Percentiles rank a stretch among this genome's conserved stretches.
phyloP scores from a whole-genome alignment of 2,888 invertebrate genomes.

The Pomacea canaliculata region DNA sequence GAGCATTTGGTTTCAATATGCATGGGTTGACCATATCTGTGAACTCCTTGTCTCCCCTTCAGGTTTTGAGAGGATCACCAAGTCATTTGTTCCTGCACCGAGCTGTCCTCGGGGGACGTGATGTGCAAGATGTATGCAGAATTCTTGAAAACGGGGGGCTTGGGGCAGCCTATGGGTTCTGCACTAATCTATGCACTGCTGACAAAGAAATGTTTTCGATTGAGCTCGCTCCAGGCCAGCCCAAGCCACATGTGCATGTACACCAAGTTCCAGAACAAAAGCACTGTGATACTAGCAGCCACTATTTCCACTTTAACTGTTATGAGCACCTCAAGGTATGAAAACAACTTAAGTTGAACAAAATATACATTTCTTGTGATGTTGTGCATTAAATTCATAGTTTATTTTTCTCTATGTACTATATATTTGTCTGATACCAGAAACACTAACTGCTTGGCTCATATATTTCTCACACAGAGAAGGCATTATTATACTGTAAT shows the following conservation, averaged over 20 bases:
- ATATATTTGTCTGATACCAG: too few species aligned
- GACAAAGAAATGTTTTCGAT: constrained; percentile 39
- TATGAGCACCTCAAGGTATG: constrained; percentile 34
- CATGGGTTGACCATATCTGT: constrained; percentile 41
- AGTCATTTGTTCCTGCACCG: constrained; percentile 37
- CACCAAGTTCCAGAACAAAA: constrained; percentile 20
- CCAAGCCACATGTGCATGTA: constrained; percentile 15
- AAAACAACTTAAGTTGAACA: too few species aligned
- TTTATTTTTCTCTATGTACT: too few species aligned
- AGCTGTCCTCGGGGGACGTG: constrained; percentile 35
- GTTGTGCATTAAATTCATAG: too few species aligned
- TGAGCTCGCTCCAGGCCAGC: constrained; percentile 33
- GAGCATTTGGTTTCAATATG: constrained; percentile 23
- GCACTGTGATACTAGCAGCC: constrained; percentile 22
- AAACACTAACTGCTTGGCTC: too few species aligned
- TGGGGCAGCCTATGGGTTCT: constrained; percentile 46
- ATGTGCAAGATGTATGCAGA: constrained; percentile 35
- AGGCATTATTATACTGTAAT: too few species aligned
- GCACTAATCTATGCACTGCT: constrained; percentile 40
- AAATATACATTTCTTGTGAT: too few species aligned
- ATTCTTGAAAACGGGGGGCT: constrained; percentile 31
- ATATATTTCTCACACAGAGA: too few species aligned
- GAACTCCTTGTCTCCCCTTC: constrained; percentile 40
- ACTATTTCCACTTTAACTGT: constrained; percentile 41
- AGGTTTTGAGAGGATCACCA: background rate